These are phyloP conservation scores for Monochamus alternatus DNA, from an alignment of 2,888 invertebrate genomes.

Conservation along the genomic window DNA sequence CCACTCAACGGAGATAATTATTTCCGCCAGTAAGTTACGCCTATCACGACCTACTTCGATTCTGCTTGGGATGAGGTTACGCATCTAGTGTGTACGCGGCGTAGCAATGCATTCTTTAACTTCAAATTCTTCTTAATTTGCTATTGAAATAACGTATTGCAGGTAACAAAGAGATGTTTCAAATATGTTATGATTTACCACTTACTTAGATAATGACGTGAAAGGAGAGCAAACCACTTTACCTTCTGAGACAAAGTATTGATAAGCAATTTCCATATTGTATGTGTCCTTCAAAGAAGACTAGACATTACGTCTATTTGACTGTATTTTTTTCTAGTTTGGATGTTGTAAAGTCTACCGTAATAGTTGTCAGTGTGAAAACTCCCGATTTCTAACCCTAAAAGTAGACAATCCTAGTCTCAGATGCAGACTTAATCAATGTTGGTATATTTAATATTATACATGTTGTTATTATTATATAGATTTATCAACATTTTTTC, in stretches of 20 bases:
- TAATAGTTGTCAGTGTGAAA: conserved; percentile 36
- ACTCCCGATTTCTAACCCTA: conserved; percentile 34
- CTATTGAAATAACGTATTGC: no score
- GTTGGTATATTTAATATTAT: conserved; percentile 59
- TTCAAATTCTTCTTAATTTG: no score
- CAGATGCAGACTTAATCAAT: conserved; percentile 56
- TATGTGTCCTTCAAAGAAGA: conserved; percentile 60
- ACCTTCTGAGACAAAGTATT: conserved; percentile 34
- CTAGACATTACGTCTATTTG: conserved; percentile 55
- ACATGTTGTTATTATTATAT: conserved; percentile 59
- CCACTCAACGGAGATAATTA: no score
- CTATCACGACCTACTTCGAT: no score
- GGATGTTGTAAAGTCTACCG: conserved; percentile 42
- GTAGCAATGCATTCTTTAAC: no score
- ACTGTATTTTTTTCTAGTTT: conserved; percentile 54
- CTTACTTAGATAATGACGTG: neutral
- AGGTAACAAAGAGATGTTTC: no score
- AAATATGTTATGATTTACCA: no score
- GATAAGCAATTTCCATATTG: conserved; percentile 60
- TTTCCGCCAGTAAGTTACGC: no score
- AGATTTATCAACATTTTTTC: conserved; percentile 59
- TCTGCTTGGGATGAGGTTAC: no score
- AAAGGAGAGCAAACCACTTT: conserved; percentile 22
- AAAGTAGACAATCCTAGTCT: conserved; percentile 63
- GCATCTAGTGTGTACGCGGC: no score